Percentiles rank a stretch among this genome's conserved stretches.
These are phyloP conservation scores for Neopelma chrysocephalum DNA, from an alignment of 2,797 vertebrate species.

Conservation along the genomic window DNA sequence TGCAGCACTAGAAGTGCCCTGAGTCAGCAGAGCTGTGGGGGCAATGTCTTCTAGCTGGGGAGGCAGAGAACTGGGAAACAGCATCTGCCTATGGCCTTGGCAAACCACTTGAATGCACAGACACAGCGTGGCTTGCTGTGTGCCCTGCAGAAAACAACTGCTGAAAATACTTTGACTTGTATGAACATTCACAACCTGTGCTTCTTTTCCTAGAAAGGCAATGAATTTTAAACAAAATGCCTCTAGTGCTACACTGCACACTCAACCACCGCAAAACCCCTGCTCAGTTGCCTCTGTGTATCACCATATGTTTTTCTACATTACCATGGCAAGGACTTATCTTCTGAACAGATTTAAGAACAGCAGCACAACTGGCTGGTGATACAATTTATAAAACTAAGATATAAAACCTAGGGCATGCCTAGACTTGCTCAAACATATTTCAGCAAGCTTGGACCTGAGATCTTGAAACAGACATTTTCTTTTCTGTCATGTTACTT, in stretches of 20 bases:
- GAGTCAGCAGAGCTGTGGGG: not conserved
- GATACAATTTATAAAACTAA: not conserved
- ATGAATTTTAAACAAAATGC: not conserved
- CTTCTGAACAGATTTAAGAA: not conserved
- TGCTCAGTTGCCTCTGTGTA: not conserved
- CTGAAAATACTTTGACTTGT: not conserved
- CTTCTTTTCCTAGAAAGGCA: not conserved
- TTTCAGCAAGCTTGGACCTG: not conserved
- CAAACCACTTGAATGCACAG: not conserved
- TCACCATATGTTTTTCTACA: not conserved
- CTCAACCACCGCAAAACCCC: not conserved
- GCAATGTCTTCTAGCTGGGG: not conserved
- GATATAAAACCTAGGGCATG: not conserved
- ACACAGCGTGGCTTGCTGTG: not conserved
- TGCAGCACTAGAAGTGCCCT: rapidly evolving
- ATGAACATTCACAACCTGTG: not conserved
- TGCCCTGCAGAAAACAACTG: not conserved
- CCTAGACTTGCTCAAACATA: not conserved
- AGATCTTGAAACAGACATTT: not conserved
- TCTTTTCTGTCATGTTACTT: not conserved
- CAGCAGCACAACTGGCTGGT: not conserved
- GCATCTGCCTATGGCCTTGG: not conserved
- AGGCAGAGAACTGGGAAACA: not conserved
- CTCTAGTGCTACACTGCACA: not conserved
- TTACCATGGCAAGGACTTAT: not conserved